Base-by-base conservation (phyloP, 2,888 invertebrate species). In the Ectobius pallidus region DNA sequence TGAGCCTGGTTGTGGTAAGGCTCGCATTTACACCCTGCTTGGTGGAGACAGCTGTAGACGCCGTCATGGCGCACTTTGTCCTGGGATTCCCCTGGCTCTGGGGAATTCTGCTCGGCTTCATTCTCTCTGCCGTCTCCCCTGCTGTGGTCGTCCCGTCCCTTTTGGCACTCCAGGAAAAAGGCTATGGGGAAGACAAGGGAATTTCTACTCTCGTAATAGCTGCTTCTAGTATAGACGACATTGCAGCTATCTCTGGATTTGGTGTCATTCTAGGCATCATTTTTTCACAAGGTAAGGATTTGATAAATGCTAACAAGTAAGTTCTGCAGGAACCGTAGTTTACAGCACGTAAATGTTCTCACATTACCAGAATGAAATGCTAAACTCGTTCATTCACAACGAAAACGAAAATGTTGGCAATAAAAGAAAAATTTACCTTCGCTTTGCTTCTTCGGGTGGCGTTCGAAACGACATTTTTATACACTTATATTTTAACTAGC, bases 131-230 rank as follows among this genome's bases (percentile, higher is more conserved):
- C 3, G 87, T 87, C 1, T 86, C 86, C 0, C 86, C 87, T 1
- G 92, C 92, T 74, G 91, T 92, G 42, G 89, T 92, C 58, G 91
- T 92, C 22, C 91, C 92, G 0, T 87, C 89, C 14, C 85, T 92
- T 81, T 83, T 92, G 22, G 82, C 84, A 72, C 82, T 92, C 22
- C 86, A 89, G 79, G 89, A 89, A 75, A 83, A 82, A 73, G 88
- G 89, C 7, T 88, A 87, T 77, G 93, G 93, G 9, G 85, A 90
- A 61, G 88, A 89, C 79, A 91, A 90, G 81, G 92, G 92, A 30
- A 89, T 94, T 39, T 90, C 92, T 49, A 91, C 92, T 0, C 83
- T 94, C 67, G 88, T 93, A 3, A 88, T 90, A 74, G 90, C 91
- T 7, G 89, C 91, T 0, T 86, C 90, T 16, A 90, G 91, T 74